Evolutionary conservation across 1,140 invertebrate species (phyloP).

Genomic region (Drosophila grimshawi): DNA sequence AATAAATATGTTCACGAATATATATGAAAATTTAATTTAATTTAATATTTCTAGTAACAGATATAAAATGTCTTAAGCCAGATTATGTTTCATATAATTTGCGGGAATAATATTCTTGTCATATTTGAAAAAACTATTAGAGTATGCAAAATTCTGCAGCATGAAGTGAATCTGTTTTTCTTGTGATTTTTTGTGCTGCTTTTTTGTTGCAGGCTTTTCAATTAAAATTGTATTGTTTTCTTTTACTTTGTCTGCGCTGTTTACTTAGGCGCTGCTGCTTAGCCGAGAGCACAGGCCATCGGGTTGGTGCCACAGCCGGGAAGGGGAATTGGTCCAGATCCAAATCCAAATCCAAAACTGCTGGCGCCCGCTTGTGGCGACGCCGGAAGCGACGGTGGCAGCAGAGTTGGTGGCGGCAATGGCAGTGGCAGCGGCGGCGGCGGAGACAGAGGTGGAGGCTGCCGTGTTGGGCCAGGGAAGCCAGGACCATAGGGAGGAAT

Average conservation of each 20-base stretch:
- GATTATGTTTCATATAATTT: too few relatives aligned
- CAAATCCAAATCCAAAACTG: slow-evolving; percentile 47
- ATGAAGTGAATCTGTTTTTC: background rate
- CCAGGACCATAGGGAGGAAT: slow-evolving; percentile 45
- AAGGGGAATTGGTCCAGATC: slow-evolving; percentile 9
- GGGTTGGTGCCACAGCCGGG: slow-evolving; percentile 14
- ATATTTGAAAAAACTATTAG: background rate
- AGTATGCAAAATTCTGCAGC: slow-evolving; percentile 15
- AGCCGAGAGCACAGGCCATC: slow-evolving; percentile 36
- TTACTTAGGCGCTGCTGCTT: slow-evolving; percentile 72
- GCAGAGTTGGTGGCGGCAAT: background rate
- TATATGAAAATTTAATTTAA: too few relatives aligned
- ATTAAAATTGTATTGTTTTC: slow-evolving; percentile 84
- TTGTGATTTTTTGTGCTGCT: slow-evolving; percentile 35
- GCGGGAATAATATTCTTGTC: too few relatives aligned
- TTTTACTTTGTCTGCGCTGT: slow-evolving; percentile 75
- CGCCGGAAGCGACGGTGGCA: slow-evolving; percentile 10
- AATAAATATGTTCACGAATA: too few relatives aligned
- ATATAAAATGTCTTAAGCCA: too few relatives aligned
- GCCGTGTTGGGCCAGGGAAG: slow-evolving; percentile 25
- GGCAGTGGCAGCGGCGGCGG: background rate
- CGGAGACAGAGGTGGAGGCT: slow-evolving; percentile 34
- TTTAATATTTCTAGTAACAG: too few relatives aligned
- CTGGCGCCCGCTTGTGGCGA: slow-evolving; percentile 42
- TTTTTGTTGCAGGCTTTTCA: slow-evolving; percentile 72